phyloP scores from a whole-genome alignment of 1,140 invertebrate genomes.

The Drosophila pectinifera region DNA sequence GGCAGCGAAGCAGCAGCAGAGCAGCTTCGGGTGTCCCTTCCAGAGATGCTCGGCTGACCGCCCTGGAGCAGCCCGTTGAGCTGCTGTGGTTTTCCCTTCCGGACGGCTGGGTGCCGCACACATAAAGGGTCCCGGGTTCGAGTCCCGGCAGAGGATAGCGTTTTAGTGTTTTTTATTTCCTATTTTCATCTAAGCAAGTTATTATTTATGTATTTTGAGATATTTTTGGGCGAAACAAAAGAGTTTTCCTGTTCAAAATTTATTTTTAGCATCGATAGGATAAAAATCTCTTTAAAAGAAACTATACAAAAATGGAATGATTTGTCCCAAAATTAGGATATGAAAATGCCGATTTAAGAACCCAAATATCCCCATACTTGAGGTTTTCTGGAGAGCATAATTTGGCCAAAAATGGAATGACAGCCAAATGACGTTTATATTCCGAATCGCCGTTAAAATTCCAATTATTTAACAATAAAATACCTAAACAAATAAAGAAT shows the following conservation, averaged over 20 bases:
- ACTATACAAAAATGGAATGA: too few relatives aligned
- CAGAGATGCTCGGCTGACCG: slow-evolving; percentile 45
- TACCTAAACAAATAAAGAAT: too few relatives aligned
- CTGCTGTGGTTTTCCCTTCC: slow-evolving; percentile 12
- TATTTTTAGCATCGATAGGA: rapidly evolving
- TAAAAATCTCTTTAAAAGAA: not conserved
- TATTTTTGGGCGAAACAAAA: not conserved
- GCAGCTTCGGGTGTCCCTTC: slow-evolving; percentile 44
- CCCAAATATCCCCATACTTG: too few relatives aligned
- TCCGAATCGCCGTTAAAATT: too few relatives aligned
- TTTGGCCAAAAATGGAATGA: too few relatives aligned
- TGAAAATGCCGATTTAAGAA: too few relatives aligned
- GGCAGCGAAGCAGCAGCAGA: slow-evolving; percentile 42
- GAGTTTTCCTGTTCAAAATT: not conserved
- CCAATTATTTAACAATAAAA: too few relatives aligned
- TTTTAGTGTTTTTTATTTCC: not conserved
- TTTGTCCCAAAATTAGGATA: too few relatives aligned
- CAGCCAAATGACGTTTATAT: too few relatives aligned
- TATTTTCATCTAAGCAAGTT: not conserved
- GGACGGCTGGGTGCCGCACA: not conserved
- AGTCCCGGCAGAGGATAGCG: slow-evolving; percentile 15
- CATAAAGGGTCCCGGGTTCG: not conserved
- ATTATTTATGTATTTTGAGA: slow-evolving; percentile 7
- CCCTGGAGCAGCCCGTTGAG: slow-evolving; percentile 23
- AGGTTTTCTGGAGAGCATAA: too few relatives aligned